Conservation (phyloP, 1,140 invertebrate genomes). For the Trigoniulus corallinus region DNA sequence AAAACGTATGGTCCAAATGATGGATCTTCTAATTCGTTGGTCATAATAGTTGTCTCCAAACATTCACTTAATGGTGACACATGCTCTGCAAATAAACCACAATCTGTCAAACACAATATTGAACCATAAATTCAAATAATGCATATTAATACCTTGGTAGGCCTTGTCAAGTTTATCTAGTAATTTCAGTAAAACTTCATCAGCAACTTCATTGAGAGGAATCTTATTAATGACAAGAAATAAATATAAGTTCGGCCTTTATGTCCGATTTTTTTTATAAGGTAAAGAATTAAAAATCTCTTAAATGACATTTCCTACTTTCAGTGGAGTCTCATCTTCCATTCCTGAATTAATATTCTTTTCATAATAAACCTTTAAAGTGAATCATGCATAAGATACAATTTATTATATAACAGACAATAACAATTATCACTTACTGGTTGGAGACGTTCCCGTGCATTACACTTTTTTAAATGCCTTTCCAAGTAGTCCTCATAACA, state of each 20-base stretch:
- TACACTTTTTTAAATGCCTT: slow-evolving; percentile 60
- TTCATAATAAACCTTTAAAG: slow-evolving; percentile 24
- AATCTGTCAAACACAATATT: not conserved
- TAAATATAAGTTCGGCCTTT: too few species aligned
- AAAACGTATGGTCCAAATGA: slow-evolving; percentile 2
- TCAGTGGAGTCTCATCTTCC: slow-evolving; percentile 25
- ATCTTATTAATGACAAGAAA: not conserved
- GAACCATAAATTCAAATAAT: not conserved
- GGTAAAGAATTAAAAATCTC: too few species aligned
- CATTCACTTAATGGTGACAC: not conserved
- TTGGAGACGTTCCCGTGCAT: slow-evolving; percentile 37
- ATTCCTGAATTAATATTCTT: slow-evolving; percentile 28
- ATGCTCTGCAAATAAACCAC: not conserved
- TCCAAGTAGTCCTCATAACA: slow-evolving; percentile 49
- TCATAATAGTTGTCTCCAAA: too few species aligned
- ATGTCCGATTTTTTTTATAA: too few species aligned
- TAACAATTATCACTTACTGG: slow-evolving; percentile 29
- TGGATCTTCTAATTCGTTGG: not conserved
- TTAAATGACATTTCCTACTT: too few species aligned
- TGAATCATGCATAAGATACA: slow-evolving; percentile 12
- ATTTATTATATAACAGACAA: slow-evolving; percentile 7
- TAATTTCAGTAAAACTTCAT: not conserved
- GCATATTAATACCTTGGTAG: not conserved
- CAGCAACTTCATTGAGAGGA: not conserved
- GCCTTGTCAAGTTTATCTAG: not conserved